Conservation (phyloP, 30 jellyfish, hydroid and myxozoan species). For the Hydractinia symbiolongicarpus region DNA sequence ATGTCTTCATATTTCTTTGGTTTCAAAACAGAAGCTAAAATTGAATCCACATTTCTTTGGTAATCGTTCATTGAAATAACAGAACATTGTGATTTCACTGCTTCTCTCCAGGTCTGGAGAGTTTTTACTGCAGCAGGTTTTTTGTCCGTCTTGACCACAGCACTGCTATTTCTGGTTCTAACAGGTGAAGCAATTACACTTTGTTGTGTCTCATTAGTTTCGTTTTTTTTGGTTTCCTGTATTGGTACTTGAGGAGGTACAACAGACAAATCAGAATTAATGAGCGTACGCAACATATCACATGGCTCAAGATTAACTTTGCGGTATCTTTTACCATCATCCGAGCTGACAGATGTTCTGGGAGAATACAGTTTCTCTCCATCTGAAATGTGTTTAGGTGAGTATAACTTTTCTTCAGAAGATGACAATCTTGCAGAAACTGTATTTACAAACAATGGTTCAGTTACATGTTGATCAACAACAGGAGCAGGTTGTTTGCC, state of each 20-base stretch:
- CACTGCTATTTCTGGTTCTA: background rate
- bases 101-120: conserved; percentile 7
- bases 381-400: conserved; percentile 32
- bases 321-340: conserved; percentile 6
- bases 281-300: conserved; percentile 18
- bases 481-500: background rate
- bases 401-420: conserved; percentile 29
- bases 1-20: background rate
- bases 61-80: background rate
- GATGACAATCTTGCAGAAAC: conserved; percentile 15
- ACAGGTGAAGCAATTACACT: background rate
- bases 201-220: background rate
- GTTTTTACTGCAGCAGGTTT: background rate
- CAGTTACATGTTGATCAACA: background rate
- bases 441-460: conserved; percentile 22
- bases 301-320: conserved; percentile 47
- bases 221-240: background rate
- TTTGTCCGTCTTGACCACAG: background rate
- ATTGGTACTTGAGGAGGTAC: background rate
- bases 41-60: background rate
- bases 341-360: conserved; percentile 3
- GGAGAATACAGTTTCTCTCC: conserved; percentile 28
- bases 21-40: background rate
- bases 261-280: conserved; percentile 28
- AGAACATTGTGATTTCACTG: conserved; percentile 6